phyloP scores from a whole-genome alignment of 2,113 vertebrate species.

The Menidia beryllina region DNA sequence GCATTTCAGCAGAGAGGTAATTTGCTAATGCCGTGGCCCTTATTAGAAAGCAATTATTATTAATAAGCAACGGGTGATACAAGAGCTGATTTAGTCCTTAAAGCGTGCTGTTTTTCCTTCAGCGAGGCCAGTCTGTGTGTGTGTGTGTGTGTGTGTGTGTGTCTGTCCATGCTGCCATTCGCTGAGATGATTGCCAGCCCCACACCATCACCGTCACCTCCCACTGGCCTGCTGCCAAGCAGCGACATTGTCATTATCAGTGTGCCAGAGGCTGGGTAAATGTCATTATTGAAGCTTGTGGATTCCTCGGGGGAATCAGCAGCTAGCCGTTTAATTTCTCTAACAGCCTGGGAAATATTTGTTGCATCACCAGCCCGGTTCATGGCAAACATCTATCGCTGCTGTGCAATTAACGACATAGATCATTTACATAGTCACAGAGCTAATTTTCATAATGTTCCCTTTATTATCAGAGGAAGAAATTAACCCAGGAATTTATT shows the following conservation, averaged over 20 bases:
- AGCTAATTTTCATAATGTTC: conserved; percentile 99
- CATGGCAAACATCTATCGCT: conserved; percentile 85
- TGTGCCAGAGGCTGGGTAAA: conserved; percentile 78
- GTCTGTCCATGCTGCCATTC: conserved; percentile 51
- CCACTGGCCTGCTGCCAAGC: conserved; percentile 77
- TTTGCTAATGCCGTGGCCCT: conserved; percentile 80
- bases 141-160: conserved; percentile 27
- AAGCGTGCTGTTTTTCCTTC: conserved; percentile 58
- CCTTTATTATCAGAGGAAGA: conserved; percentile 99
- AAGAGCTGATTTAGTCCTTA: conserved; percentile 74
- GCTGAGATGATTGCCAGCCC: conserved; percentile 70
- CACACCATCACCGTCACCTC: conserved; percentile 70
- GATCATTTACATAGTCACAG: conserved; percentile 98
- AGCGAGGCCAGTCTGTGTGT: conserved; percentile 53
- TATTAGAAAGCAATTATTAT: conserved; percentile 81
- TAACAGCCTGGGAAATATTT: conserved; percentile 82
- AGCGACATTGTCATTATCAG: conserved; percentile 79
- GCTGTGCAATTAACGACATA: conserved; percentile 94
- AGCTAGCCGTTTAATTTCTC: conserved; percentile 87
- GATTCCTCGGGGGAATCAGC: conserved; percentile 77
- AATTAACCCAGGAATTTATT: conserved; percentile 99
- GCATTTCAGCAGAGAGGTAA: conserved; percentile 71
- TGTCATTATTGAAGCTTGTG: conserved; percentile 79
- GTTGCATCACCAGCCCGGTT: conserved; percentile 81
- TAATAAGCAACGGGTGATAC: conserved; percentile 74